These are phyloP conservation scores for Criorhina ranunculi DNA, from an alignment of 2,888 invertebrate species.

Conservation along the genomic window DNA sequence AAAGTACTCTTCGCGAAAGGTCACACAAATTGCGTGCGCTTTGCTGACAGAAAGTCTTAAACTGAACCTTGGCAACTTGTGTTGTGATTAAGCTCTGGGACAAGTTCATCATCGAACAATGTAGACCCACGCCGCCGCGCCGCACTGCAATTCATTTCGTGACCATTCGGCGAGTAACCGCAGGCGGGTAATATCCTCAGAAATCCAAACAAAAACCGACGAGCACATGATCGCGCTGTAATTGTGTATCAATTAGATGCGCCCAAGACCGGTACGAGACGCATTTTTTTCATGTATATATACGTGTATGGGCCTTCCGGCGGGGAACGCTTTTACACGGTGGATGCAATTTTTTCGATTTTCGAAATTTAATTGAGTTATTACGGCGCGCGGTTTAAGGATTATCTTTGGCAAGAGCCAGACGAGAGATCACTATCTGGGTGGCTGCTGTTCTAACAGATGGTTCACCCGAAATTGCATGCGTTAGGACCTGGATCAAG, in stretches of 20 bases:
- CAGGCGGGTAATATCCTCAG: slow-evolving; percentile 69
- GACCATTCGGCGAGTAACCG: slow-evolving; percentile 56
- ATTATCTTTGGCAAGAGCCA: slow-evolving; percentile 56
- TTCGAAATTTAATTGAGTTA: slow-evolving; percentile 74
- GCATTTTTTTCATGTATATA: slow-evolving; percentile 1
- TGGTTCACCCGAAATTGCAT: slow-evolving; percentile 24
- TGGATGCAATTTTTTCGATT: slow-evolving; percentile 50
- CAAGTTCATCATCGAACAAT: slow-evolving; percentile 65
- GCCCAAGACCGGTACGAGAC: slow-evolving; percentile 59
- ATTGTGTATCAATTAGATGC: slow-evolving; percentile 75
- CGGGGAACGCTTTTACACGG: slow-evolving; percentile 52
- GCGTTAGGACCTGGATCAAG: slow-evolving; percentile 36
- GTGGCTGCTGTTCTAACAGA: slow-evolving; percentile 71
- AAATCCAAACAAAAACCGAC: slow-evolving; percentile 66
- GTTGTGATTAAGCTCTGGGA: slow-evolving; percentile 44
- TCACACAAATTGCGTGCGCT: slow-evolving; percentile 67
- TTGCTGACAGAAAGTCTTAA: slow-evolving; percentile 51
- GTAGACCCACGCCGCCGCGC: slow-evolving; percentile 13
- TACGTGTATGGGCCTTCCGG: slow-evolving; percentile 52
- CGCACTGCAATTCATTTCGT: slow-evolving; percentile 65
- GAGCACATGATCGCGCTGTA: slow-evolving; percentile 70
- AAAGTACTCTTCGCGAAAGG: slow-evolving; percentile 53
- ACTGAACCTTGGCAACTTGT: slow-evolving; percentile 29
- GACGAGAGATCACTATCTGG: slow-evolving; percentile 67
- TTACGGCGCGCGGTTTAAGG: slow-evolving; percentile 57